Evolutionary conservation across 1,140 invertebrate genomes (phyloP), one percentile per base, ranked within the genome.

Genomic region (Drosophila eugracilis): DNA sequence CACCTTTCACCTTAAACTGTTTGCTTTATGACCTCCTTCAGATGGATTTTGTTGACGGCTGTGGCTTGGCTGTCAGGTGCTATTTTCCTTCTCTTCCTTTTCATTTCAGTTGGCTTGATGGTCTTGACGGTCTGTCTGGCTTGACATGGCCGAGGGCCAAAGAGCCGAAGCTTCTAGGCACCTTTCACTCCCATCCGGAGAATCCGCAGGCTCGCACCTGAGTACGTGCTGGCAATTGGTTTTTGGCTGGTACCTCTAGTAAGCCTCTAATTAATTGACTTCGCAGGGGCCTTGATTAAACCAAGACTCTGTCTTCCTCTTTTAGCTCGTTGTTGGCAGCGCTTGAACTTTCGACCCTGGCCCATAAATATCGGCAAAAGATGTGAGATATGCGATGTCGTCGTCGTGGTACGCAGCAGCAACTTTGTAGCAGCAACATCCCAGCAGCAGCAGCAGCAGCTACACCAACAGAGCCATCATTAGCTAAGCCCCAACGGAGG

Each of bases 1-100:
- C 81, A 86, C 83, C 83, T 86, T 86, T 86, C 83, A 86, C 83
- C 83, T 75, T 88, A 86, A 86, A 83, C 80, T 83, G 78, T 80
- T 77, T 86, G 83, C 69, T 88, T 86, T 86, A 86, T 85, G 81
- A 85, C 81, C 83, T 75, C 81, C 58, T 88, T 88, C 77, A 74
- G 62, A 62, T 65, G 57, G 41, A 71, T 60, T 58, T 72, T 59
- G 49, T 78, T 71, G 75, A 58, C 37, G 39, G 32, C 49, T 69
- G 39, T 17, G 55, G 62, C 26, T 42, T 50, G 58, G 19, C 66
- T 60, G 57, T 86, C 80, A 86, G 81, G 72, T 84, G 72, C 36
- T 57, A 59, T 63, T 54, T 37, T 37, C 34, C 34, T 30, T 12
- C 17, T 36, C 32, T 4, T 19, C 21, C 22, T 34, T 12, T 47